These are phyloP conservation scores for Malurus melanocephalus DNA, from an alignment of 2,113 vertebrate genomes.

Conservation along the genomic window DNA sequence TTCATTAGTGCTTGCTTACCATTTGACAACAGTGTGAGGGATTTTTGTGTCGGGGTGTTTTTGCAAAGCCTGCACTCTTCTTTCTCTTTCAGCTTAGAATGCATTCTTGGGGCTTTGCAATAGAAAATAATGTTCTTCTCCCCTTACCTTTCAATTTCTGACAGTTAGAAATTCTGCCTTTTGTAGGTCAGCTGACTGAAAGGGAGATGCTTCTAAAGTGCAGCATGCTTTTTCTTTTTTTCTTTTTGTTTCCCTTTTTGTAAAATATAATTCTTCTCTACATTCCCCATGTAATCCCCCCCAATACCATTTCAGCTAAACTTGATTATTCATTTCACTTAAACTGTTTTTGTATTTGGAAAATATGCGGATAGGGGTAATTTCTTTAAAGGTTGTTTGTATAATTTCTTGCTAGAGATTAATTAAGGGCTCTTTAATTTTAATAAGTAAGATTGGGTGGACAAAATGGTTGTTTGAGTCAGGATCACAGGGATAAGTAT, in stretches of 20 bases:
- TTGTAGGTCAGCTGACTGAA: neutral
- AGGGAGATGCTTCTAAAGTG: neutral
- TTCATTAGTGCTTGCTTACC: slow-evolving; percentile 71
- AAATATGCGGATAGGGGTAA: neutral
- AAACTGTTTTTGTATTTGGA: neutral
- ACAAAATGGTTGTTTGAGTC: slow-evolving; percentile 1
- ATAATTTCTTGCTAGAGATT: neutral
- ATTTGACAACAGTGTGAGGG: slow-evolving; percentile 43
- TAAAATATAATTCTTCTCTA: neutral
- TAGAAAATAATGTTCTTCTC: neutral
- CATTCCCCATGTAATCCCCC: neutral
- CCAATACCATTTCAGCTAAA: neutral
- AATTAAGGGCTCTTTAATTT: neutral
- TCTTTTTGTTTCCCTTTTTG: neutral
- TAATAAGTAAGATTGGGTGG: neutral
- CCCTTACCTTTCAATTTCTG: slow-evolving; percentile 1
- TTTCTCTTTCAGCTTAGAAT: slow-evolving; percentile 48
- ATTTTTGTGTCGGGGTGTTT: slow-evolving; percentile 7
- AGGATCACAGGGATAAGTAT: neutral
- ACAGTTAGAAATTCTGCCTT: slow-evolving; percentile 10
- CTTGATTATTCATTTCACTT: neutral
- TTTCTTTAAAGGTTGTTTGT: slow-evolving; percentile 1
- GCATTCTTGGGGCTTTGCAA: slow-evolving; percentile 29
- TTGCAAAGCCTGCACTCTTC: slow-evolving; percentile 34
- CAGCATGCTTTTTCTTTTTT: neutral